Evolutionary conservation across 2,113 vertebrate genomes (phyloP).

Genomic region (Cryptoleucopteryx plumbea): DNA sequence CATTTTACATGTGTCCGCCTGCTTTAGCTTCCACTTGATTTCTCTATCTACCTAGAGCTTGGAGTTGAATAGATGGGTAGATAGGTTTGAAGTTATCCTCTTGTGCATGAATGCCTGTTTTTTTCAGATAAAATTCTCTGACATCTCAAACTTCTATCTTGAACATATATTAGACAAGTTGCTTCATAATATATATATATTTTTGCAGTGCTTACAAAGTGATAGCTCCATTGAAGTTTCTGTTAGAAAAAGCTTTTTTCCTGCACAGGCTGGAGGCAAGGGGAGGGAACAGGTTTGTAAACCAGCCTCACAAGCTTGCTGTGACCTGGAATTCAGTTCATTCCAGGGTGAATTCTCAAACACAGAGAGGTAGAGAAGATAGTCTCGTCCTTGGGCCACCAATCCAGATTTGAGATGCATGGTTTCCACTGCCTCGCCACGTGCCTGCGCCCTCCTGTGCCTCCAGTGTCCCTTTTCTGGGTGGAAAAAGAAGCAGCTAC

Average conservation of each 20-base stretch:
- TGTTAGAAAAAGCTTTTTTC: neutral
- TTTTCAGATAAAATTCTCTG: conserved; percentile 23
- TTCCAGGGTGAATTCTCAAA: neutral
- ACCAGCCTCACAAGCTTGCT: neutral
- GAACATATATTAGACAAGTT: neutral
- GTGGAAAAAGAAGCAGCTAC: neutral
- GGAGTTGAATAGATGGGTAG: neutral
- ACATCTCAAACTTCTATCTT: conserved; percentile 13
- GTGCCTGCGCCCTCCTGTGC: neutral
- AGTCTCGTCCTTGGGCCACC: neutral
- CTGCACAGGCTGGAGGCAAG: neutral
- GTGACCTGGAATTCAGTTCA: neutral
- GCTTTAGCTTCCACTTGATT: conserved; percentile 11
- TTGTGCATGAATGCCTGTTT: neutral
- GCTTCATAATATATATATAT: neutral
- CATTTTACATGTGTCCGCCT: neutral
- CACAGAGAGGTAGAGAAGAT: neutral
- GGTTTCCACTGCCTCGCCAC: neutral
- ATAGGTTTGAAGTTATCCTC: conserved; percentile 36
- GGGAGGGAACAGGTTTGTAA: neutral
- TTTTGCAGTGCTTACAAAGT: neutral
- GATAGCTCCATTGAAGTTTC: neutral
- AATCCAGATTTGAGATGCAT: fast-evolving
- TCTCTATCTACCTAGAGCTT: neutral
- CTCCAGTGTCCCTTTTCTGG: neutral